Percentiles rank a stretch among this genome's conserved stretches.
phyloP scores from a whole-genome alignment of 2,888 invertebrate species.

The Odontomyia ornata region DNA sequence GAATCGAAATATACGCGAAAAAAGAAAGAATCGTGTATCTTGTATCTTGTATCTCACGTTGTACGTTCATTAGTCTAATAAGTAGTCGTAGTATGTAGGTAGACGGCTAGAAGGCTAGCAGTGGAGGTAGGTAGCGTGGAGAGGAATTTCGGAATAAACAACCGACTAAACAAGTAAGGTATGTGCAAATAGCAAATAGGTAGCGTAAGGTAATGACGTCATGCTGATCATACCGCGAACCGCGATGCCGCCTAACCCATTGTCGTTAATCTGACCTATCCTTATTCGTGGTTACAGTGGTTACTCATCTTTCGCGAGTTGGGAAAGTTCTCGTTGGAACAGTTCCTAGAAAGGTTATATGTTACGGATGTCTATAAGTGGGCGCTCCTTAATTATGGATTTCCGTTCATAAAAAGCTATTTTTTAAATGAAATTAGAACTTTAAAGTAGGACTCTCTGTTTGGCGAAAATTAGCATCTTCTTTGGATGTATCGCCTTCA shows the following conservation, averaged over 20 bases:
- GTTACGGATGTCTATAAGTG: too few relatives aligned
- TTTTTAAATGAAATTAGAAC: too few relatives aligned
- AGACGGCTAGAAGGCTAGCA: neutral
- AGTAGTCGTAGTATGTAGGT: conserved; percentile 8
- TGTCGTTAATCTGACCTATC: neutral
- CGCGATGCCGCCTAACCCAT: neutral
- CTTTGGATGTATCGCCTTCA: too few relatives aligned
- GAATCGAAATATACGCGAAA: conserved; percentile 25
- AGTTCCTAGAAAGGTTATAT: too few relatives aligned
- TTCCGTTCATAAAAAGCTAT: too few relatives aligned
- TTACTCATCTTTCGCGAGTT: neutral
- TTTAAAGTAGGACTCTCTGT: too few relatives aligned
- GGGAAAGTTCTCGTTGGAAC: neutral
- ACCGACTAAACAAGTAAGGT: conserved; percentile 17
- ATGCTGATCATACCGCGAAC: conserved; percentile 20
- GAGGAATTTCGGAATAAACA: conserved; percentile 33
- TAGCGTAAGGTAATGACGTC: conserved; percentile 29
- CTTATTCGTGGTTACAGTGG: neutral
- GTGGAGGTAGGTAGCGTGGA: conserved; percentile 1
- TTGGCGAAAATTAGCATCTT: too few relatives aligned
- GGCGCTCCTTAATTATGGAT: too few relatives aligned
- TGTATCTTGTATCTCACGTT: conserved; percentile 39
- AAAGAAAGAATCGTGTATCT: conserved; percentile 15
- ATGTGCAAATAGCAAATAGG: conserved; percentile 44
- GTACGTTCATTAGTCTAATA: conserved; percentile 31